A percentile compares a stretch with the other conserved stretches of the same genome.
Conservation (phyloP, 2,888 invertebrate species). For the Leptodirus hochenwartii region DNA sequence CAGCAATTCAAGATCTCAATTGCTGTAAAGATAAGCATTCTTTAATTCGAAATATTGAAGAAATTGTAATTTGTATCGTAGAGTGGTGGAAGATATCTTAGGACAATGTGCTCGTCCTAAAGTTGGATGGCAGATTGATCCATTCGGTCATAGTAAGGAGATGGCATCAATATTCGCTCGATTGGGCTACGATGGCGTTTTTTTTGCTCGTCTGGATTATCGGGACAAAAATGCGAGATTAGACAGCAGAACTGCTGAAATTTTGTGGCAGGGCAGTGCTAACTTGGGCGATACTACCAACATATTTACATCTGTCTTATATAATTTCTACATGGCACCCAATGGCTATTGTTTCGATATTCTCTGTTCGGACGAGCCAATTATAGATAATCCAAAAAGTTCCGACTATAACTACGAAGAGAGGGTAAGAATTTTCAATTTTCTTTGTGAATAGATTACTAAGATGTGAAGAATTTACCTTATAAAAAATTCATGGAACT, state of each 20-base stretch:
- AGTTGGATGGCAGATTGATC: slow-evolving; percentile 70
- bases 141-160: slow-evolving; percentile 74
- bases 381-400: slow-evolving; percentile 33
- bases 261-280: slow-evolving; percentile 64
- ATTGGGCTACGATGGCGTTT: slow-evolving; percentile 78
- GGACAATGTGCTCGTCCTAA: slow-evolving; percentile 53
- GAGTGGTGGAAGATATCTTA: slow-evolving; percentile 40
- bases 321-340: slow-evolving; percentile 70
- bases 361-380: slow-evolving; percentile 33
- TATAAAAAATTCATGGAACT: too few species aligned
- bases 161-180: slow-evolving; percentile 62
- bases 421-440: slow-evolving; percentile 32
- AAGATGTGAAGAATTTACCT: too few species aligned
- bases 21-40: too few species aligned
- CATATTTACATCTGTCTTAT: slow-evolving; percentile 69
- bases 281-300: slow-evolving; percentile 42
- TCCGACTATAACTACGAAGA: slow-evolving; percentile 42
- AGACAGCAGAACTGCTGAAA: slow-evolving; percentile 46
- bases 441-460: too few species aligned
- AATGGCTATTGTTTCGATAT: slow-evolving; percentile 84
- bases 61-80: slow-evolving; percentile 11
- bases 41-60: neutral
- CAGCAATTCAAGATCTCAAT: too few species aligned
- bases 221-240: slow-evolving; percentile 54
- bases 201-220: slow-evolving; percentile 75